Conservation (phyloP, 2,113 vertebrate genomes). For the Muntiacus reevesi region DNA sequence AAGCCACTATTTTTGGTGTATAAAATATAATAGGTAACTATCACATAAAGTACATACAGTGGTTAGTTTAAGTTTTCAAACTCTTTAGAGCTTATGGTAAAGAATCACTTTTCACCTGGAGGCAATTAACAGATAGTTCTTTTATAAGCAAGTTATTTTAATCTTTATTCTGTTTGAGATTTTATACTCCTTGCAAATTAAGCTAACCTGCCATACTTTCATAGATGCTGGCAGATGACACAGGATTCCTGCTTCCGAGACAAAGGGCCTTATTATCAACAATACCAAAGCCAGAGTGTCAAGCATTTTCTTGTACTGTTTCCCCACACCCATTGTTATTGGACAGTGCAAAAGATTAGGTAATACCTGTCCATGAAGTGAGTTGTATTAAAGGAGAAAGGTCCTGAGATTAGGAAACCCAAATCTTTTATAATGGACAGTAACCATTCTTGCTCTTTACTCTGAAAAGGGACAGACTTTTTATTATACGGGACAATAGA, state of each 20-base stretch:
- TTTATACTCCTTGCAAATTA: not conserved
- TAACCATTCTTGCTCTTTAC: not conserved
- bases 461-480: not conserved
- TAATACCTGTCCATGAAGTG: not conserved
- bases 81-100: not conserved
- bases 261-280: not conserved
- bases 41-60: not conserved
- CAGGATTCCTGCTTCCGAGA: not conserved
- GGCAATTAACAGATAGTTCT: not conserved
- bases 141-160: not conserved
- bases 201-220: not conserved
- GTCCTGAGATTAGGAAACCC: not conserved
- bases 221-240: not conserved
- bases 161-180: not conserved
- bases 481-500: not conserved
- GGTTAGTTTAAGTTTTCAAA: not conserved
- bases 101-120: not conserved
- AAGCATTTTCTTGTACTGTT: not conserved
- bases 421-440: not conserved
- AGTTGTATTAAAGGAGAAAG: not conserved
- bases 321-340: not conserved
- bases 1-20: not conserved
- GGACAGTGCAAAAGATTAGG: not conserved
- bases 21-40: not conserved
- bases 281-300: not conserved